Conservation (phyloP, 64 coral and sea anemone species). For the Hydrozoanthus tunicans region DNA sequence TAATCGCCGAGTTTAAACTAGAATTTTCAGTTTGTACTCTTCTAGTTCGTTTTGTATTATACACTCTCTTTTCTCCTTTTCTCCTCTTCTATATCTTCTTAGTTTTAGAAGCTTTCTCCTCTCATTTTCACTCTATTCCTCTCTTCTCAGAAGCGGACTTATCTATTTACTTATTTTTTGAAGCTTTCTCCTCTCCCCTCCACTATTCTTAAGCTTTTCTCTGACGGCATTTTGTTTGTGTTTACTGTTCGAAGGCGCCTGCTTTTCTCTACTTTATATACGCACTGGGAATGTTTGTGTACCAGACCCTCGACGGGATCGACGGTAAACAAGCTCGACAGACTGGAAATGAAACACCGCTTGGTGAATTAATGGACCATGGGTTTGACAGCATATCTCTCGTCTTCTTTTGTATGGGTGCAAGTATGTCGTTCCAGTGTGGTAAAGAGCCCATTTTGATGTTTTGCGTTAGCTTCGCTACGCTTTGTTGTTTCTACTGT, state of each 20-base stretch:
- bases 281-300: conserved; percentile 68
- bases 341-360: conserved; percentile 64
- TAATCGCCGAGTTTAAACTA: too few species aligned
- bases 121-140: too few species aligned
- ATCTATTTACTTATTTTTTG: too few species aligned
- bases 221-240: background rate
- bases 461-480: conserved; percentile 57
- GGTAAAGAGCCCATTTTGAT: conserved; percentile 73
- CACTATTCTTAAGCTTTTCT: background rate
- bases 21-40: too few species aligned
- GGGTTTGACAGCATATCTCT: conserved; percentile 81
- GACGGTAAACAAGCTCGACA: conserved; percentile 83
- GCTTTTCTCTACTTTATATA: conserved; percentile 44
- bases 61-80: too few species aligned
- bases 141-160: too few species aligned
- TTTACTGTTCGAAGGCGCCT: conserved; percentile 63
- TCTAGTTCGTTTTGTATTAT: too few species aligned
- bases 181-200: too few species aligned
- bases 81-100: too few species aligned
- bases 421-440: conserved; percentile 54
- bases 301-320: conserved; percentile 79
- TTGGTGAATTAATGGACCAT: conserved; percentile 83
- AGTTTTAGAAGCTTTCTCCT: too few species aligned
- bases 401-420: conserved; percentile 49
- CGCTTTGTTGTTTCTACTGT: conserved; percentile 67